phyloP scores from a whole-genome alignment of 2,797 vertebrate species.

The Micrastur ruficollis region DNA sequence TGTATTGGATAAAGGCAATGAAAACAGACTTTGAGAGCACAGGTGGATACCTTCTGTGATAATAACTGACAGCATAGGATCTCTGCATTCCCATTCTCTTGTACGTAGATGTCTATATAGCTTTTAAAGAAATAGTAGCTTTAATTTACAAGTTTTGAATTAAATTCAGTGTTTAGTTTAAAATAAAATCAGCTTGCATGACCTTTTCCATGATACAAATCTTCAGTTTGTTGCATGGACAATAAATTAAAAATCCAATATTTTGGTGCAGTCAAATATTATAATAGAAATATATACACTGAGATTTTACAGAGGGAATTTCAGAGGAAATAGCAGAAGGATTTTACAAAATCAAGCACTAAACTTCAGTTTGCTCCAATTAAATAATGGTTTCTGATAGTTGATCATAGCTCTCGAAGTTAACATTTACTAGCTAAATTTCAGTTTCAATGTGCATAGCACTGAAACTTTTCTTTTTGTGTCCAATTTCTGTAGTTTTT shows the following conservation, averaged over 20 bases:
- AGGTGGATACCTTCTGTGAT: not conserved
- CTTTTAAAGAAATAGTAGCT: not conserved
- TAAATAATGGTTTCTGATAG: not conserved
- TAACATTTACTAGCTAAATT: not conserved
- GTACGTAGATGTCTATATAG: rapidly evolving
- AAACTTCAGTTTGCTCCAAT: not conserved
- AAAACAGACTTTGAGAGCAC: not conserved
- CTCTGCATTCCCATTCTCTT: not conserved
- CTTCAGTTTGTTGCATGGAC: not conserved
- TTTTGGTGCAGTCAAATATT: not conserved
- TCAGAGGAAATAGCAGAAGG: not conserved
- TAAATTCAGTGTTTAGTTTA: not conserved
- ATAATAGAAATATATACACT: not conserved
- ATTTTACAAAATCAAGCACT: not conserved
- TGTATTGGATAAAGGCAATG: not conserved
- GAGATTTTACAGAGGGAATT: not conserved
- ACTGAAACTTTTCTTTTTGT: not conserved
- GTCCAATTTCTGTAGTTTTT: not conserved
- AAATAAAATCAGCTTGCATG: not conserved
- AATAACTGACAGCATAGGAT: not conserved
- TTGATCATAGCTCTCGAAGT: not conserved
- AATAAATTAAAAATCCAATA: not conserved
- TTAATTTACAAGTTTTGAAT: not conserved
- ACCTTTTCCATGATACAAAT: not conserved
- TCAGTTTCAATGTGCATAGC: not conserved